Evolutionary conservation across 1,140 invertebrate genomes (phyloP).

Genomic region (Pentalonia nigronervosa): DNA sequence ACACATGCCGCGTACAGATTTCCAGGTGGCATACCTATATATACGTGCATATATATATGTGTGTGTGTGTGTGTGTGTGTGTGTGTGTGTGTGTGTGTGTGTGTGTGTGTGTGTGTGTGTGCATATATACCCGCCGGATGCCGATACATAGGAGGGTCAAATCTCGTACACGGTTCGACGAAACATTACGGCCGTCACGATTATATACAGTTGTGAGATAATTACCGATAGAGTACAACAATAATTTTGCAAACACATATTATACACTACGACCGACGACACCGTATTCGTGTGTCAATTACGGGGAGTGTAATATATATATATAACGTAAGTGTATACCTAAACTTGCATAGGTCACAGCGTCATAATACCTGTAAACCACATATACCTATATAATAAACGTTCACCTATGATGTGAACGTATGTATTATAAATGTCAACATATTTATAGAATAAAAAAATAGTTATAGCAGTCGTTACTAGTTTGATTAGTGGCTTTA

Average conservation of each 20-base stretch:
- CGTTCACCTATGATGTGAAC: neutral
- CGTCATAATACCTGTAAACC: neutral
- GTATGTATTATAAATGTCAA: neutral
- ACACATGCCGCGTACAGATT: conserved; percentile 36
- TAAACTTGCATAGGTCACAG: neutral
- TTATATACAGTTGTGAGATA: neutral
- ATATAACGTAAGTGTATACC: no score
- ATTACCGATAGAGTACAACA: neutral
- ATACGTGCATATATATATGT: neutral
- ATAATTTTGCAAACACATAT: neutral
- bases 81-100: no score
- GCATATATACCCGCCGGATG: neutral
- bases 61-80: no score
- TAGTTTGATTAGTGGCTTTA: neutral
- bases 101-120: no score
- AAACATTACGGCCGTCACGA: neutral
- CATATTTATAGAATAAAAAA: neutral
- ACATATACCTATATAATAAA: neutral
- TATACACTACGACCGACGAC: neutral
- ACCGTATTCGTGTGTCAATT: neutral
- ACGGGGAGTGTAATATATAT: neutral
- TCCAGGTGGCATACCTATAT: conserved; percentile 42
- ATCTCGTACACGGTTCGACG: neutral
- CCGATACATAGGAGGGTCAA: neutral
- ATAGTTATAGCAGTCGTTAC: neutral